Evolutionary conservation across 2,113 vertebrate species (phyloP).

Genomic region (Lagopus leucura): DNA sequence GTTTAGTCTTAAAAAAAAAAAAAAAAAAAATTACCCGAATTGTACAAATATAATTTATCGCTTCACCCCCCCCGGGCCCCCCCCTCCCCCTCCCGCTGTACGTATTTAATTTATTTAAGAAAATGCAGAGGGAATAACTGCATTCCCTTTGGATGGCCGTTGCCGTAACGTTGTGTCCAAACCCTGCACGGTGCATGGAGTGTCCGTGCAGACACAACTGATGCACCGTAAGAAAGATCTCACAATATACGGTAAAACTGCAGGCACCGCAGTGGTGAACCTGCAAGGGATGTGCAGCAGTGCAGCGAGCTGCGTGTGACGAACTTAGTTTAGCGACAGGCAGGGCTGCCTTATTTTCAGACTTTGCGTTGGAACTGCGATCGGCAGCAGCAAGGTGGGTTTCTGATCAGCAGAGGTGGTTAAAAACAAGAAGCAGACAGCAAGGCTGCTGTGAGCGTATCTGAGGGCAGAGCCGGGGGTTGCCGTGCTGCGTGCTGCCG

Average conservation of each 20-base stretch:
- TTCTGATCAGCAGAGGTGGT: not conserved
- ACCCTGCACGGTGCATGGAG: too few species aligned
- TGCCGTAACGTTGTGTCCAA: too few species aligned
- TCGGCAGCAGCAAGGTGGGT: not conserved
- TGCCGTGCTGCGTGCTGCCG: too few species aligned
- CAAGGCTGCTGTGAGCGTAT: not conserved
- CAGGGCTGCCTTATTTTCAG: not conserved
- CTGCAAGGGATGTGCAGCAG: fast-evolving
- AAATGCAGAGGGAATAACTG: not conserved
- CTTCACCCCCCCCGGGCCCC: not conserved
- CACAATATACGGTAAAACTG: fast-evolving
- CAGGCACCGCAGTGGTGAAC: fast-evolving
- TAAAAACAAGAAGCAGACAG: not conserved
- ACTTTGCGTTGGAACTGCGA: not conserved
- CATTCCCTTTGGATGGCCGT: not conserved
- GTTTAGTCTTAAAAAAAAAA: not conserved
- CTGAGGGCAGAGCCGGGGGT: not conserved
- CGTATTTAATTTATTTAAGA: not conserved
- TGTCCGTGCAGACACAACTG: too few species aligned
- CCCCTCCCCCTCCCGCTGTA: not conserved
- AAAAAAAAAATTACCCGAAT: not conserved
- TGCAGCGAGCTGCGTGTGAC: fast-evolving
- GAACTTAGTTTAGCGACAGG: not conserved
- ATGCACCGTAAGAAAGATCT: not conserved
- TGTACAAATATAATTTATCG: not conserved